Base-by-base conservation (phyloP, 2,797 vertebrate genomes). In the Ctenochaetus hawaiiensis region DNA sequence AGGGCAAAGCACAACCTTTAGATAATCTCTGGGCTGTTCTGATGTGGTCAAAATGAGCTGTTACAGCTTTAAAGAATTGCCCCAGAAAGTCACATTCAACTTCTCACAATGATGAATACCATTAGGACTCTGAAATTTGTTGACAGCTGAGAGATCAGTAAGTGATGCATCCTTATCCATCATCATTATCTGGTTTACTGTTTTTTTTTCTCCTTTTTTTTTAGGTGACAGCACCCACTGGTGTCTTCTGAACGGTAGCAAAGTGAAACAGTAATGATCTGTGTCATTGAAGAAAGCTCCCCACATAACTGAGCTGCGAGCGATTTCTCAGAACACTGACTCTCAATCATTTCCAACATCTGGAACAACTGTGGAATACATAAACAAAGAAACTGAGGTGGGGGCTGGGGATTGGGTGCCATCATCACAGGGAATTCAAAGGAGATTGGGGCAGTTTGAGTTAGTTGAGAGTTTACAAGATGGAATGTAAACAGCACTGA, bases 331-430 rank as follows among this genome's bases (percentile, higher is more conserved):
- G 89, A 94, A 91, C 88, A 89, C 91, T 89, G 85, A 86, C 83
- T 92, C 83, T 90, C 91, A 91, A 94, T 94, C 90, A 92, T 93
- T 86, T 83, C 67, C 77, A 91, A 93, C 94, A 95, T 95, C 93
- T 95, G 94, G 94, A 94, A 93, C 88, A 83, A 89, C 91, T 91
- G 75, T 84, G 73, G 85, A 86, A 92, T 87, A 92, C 88, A 90
- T 93, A 91, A 94, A 94, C 93, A 93, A 82, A 66, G 71, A 37
- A 34, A 69, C 67, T 20, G 20, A 48, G 59, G 9, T 1, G 61
- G 71, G 75, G 74, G 71, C 18, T 70, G 78, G 76, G 77, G 67
- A 74, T 66, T 58, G 67, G 87, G 77, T 83, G 84, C 77, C 85
- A 85, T 89, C 84, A 73, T 88, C 68, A 49, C 74, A 54, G 61